Evolutionary conservation across 1,140 invertebrate genomes (phyloP).

Genomic region (Anagrus nilaparvatae): DNA sequence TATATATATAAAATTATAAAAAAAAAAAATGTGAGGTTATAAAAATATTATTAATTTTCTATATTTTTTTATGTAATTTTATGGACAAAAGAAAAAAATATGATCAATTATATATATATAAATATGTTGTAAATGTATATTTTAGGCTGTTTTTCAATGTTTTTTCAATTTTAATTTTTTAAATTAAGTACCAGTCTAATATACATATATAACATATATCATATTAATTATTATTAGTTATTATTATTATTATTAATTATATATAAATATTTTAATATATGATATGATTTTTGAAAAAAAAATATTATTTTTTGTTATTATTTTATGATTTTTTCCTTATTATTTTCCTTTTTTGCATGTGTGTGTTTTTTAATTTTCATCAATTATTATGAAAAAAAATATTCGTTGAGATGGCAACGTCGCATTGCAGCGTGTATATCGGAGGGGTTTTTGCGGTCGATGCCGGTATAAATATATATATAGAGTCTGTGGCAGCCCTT

Average conservation of each 20-base stretch:
- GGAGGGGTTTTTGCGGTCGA: slow-evolving; percentile 33
- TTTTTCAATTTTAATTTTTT: too few species aligned
- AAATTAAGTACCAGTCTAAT: too few species aligned
- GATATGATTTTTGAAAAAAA: slow-evolving; percentile 38
- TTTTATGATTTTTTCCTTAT: slow-evolving; percentile 24
- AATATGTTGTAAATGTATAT: too few species aligned
- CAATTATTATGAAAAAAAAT: slow-evolving; percentile 7
- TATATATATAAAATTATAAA: slow-evolving; percentile 14
- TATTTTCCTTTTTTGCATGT: slow-evolving; percentile 26
- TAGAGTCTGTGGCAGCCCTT: too few species aligned
- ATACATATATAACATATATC: too few species aligned
- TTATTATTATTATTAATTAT: slow-evolving; percentile 33
- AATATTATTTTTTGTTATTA: neutral
- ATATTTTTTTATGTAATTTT: slow-evolving; percentile 45
- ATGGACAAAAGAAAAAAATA: slow-evolving; percentile 38
- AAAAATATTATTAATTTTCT: too few species aligned
- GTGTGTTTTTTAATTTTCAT: slow-evolving; percentile 20
- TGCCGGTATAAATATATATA: too few species aligned
- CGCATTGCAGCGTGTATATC: slow-evolving; percentile 42
- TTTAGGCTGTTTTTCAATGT: too few species aligned
- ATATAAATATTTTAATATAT: slow-evolving; percentile 43
- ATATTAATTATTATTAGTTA: too few species aligned
- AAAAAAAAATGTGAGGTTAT: slow-evolving; percentile 34
- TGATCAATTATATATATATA: too few species aligned
- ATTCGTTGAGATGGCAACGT: slow-evolving; percentile 43